Conservation (phyloP, 2,888 invertebrate genomes). For the Heteromurus nitidus region DNA sequence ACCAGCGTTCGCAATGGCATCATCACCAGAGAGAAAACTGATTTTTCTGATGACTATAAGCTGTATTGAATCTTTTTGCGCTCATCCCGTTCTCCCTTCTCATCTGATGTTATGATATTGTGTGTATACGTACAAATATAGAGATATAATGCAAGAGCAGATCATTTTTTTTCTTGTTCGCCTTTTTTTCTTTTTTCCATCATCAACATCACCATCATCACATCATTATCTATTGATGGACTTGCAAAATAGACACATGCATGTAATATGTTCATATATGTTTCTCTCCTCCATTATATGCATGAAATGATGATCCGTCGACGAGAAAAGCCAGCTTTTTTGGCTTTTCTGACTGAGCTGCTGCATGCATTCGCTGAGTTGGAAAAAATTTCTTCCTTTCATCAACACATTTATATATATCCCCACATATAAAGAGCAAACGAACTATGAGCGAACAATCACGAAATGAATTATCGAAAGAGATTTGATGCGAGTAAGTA, state of each 20-base stretch:
- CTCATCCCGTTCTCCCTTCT: slow-evolving; percentile 2
- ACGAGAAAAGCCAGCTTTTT: neutral
- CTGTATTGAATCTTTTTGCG: too few species aligned
- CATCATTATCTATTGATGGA: slow-evolving; percentile 55
- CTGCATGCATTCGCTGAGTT: neutral
- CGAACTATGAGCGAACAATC: slow-evolving; percentile 38
- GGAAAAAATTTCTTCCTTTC: slow-evolving; percentile 26
- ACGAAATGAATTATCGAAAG: slow-evolving; percentile 57
- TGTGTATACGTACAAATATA: neutral
- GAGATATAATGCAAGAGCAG: slow-evolving; percentile 35
- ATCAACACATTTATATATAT: slow-evolving; percentile 41
- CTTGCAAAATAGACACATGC: slow-evolving; percentile 49
- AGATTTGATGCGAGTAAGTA: slow-evolving; percentile 23
- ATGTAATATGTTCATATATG: slow-evolving; percentile 2
- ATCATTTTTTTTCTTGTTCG: slow-evolving; percentile 56
- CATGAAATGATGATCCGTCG: slow-evolving; percentile 7
- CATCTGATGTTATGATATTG: neutral
- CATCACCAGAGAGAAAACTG: too few species aligned
- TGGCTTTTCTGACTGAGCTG: neutral
- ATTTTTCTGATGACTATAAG: too few species aligned
- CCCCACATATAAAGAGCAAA: neutral
- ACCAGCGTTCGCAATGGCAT: slow-evolving; percentile 7
- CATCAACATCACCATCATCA: slow-evolving; percentile 49
- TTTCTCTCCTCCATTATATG: slow-evolving; percentile 13
- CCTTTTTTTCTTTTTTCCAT: slow-evolving; percentile 22